Evolutionary conservation across 2,113 vertebrate species (phyloP), one percentile per base, ranked within the genome.

Genomic region (Neolamprologus falcicula): DNA sequence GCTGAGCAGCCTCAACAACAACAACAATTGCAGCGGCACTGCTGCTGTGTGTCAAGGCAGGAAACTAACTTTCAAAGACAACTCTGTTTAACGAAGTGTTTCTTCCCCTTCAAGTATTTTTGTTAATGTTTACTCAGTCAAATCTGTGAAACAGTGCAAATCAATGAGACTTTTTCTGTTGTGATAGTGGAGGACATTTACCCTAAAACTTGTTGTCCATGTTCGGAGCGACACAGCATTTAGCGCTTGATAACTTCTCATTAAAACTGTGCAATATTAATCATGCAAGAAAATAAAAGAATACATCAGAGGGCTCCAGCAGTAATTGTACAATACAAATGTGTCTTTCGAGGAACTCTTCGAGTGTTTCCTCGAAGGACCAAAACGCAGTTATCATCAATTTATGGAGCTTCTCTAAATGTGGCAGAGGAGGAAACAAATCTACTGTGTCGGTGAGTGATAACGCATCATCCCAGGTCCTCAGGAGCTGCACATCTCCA

Each of bases 321-420:
- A 24, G 31, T 68, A 33, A 80, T 42, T 37, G 53, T 21, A n/a
- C 17, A 57, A 78, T 17, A 2, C 8, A 47, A 42, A 12, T 55
- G n/a, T 83, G 14, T 89, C 54, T 78, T 88, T 90, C 54, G 59
- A 86, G 79, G 89, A 92, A 73, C 40, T 54, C 71, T 53, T 10
- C 3, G 9, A 84, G 80, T 6, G 78, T 45, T 83, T 42, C 80
- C 81, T 78, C 71, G 82, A 90, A 61, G 59, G 21, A 31, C 6
- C 33, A 82, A 89, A 66, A 83, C 21, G 12, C 42, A 53, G 80
- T 92, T 85, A 88, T 79, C 73, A 35, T 66, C 61, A 21, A 91
- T 88, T 86, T 61, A 40, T 66, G 42, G 45, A 88, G 45, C 55
- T 3, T 71, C 33, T 89, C 28, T 90, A 79, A 88, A 92, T 83